Base-by-base conservation (phyloP, 2,797 vertebrate species). In the Staurois parvus region DNA sequence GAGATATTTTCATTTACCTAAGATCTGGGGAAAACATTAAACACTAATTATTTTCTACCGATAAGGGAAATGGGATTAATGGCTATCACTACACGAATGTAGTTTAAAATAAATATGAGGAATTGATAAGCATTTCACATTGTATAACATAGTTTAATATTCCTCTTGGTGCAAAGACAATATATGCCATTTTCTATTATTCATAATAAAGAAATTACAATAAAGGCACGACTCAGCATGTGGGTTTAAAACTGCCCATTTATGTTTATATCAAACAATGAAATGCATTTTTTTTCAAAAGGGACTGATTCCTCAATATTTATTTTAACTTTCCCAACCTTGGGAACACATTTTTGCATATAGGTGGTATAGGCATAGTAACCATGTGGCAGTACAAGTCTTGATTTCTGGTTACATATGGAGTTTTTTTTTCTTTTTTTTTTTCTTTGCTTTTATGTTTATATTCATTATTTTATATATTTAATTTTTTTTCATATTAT, bases 1-100 rank as follows among this genome's bases (percentile, higher is more conserved):
- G 37, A 79, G 72, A 69, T 80, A 75, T 85, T 67, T 85, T 67
- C 21, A 52, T 26, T 37, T 80, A 52, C 13, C 67, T n/a, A 70
- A 56, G n/a, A 67, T 68, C 29, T 67, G 34, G 72, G 72, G 66
- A 59, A 76, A 78, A 56, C 40, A 66, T 42, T 67, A 75, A 85
- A 75, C 70, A 80, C 37, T 80, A 28, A 85, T 80, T 85, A 77
- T 77, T 15, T 12, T 40, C 24, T 28, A 37, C 29, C 56, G 66
- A 56, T 76, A 69, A 66, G 21, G 37, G 72, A 52, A 34, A 32
- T 74, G 40, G 62, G 19, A 76, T 29, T 56, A 26, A 76, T 76
- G 24, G 56, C 28, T 68, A 32, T 74, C 21, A 56, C 17, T 42
- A 6, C 59, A 2, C 40, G n/a, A 72, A 37, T 75, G 34, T 66